Conservation (phyloP, 2,888 invertebrate genomes). For the Drosophila infuscata region DNA sequence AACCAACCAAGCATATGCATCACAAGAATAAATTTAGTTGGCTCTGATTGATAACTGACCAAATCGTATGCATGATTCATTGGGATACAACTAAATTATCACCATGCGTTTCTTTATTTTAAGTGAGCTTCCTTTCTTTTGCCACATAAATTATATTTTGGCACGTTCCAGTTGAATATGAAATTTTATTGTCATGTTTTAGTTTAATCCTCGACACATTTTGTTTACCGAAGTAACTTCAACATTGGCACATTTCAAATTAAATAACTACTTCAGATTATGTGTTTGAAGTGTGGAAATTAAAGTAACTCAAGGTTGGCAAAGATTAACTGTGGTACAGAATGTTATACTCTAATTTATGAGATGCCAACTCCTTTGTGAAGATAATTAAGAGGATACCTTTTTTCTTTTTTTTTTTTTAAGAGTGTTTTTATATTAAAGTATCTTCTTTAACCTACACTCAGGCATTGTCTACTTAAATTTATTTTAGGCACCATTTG, state of each 20-base stretch:
- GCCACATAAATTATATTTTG: constrained; percentile 36
- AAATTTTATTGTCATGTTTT: constrained; percentile 2
- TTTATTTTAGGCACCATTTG: background rate
- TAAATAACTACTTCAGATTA: background rate
- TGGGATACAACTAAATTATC: background rate
- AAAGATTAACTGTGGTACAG: no score
- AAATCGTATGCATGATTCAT: constrained; percentile 16
- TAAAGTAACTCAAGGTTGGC: no score
- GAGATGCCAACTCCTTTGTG: no score
- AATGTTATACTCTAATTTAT: no score
- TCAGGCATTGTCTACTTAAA: background rate
- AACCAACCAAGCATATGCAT: constrained; percentile 26
- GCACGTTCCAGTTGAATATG: constrained; percentile 33
- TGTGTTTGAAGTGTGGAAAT: background rate
- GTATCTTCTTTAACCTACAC: background rate
- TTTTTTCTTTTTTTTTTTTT: no score
- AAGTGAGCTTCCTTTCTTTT: background rate
- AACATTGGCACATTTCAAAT: no score
- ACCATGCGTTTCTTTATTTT: constrained; percentile 2
- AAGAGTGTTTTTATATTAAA: no score
- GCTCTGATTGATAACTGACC: constrained; percentile 12
- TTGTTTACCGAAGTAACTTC: background rate
- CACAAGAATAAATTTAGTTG: constrained; percentile 5
- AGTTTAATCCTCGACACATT: background rate
- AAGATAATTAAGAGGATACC: no score